Evolutionary conservation across 2,797 vertebrate species (phyloP), one percentile per base, ranked within the genome.

Genomic region (Galago senegalensis): DNA sequence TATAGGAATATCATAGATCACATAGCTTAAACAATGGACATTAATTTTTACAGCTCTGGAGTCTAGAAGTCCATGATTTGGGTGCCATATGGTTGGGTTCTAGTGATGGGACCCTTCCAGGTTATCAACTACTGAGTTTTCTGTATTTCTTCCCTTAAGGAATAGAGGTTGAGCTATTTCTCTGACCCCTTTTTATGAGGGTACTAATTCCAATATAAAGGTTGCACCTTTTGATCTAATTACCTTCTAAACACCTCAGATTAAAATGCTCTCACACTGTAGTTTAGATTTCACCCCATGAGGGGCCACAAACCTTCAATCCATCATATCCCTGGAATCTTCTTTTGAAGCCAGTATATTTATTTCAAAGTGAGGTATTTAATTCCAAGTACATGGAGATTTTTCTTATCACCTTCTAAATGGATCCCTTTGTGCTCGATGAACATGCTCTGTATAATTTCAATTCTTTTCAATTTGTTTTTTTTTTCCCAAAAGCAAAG

Each of bases 81-180:
- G 13, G 60, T 2, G 14, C 25, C 10, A 3, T 1, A 37, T 8
- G 4, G 1, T 46, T n/a, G 20, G 9, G 1, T 5, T 31, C 25
- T 61, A 7, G 2, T 9, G 9, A 81, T 25, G 1, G 0, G 14
- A 12, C 11, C 69, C 3, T 6, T 84, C 6, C 43, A 6, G 8
- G 1, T 7, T 81, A 9, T 20, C n/a, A 20, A 40, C 11, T 12
- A 10, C 8, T 7, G 0, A 37, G 8, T 53, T 84, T 29, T 34
- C 1, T 20, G 56, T 46, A 61, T 43, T 31, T 37, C 9, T 17
- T 85, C 0, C 21, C 8, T 1, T 13, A 13, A 14, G 5, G 43
- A 20, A 72, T 46, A 7, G 29, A 72, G 29, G 56, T 2, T 34
- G 37, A 56, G 34, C 2, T 65, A 70, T 18, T 21, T 85, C 27